Conservation (phyloP, 2,888 invertebrate genomes). For the Tetragnatha montana region DNA sequence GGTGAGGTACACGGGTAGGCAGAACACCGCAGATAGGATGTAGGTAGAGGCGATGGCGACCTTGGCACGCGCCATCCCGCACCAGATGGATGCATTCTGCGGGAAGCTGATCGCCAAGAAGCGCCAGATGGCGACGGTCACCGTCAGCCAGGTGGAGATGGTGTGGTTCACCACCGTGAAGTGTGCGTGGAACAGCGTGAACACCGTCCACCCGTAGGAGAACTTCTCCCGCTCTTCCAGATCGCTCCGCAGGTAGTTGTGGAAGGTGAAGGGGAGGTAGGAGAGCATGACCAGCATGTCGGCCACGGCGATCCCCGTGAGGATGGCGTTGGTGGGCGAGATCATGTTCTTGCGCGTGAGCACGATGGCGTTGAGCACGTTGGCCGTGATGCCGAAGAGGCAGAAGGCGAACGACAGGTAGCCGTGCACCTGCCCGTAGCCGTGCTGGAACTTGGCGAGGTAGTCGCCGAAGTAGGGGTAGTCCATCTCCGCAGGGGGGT, state of each 20-base stretch:
- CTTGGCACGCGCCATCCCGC: constrained; percentile 86
- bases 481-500: constrained; percentile 23
- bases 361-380: constrained; percentile 93
- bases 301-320: constrained; percentile 89
- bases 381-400: constrained; percentile 91
- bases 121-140: constrained; percentile 94
- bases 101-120: constrained; percentile 83
- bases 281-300: constrained; percentile 93
- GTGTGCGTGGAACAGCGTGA: constrained; percentile 92
- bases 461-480: constrained; percentile 71
- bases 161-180: constrained; percentile 92
- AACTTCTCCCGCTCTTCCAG: constrained; percentile 63
- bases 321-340: constrained; percentile 92
- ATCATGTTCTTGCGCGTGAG: constrained; percentile 91
- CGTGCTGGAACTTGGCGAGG: constrained; percentile 79
- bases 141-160: constrained; percentile 93
- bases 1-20: constrained; percentile 89
- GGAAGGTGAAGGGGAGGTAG: constrained; percentile 92
- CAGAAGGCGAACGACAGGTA: constrained; percentile 91
- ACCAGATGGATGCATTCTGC: constrained; percentile 75
- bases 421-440: constrained; percentile 87
- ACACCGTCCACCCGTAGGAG: constrained; percentile 87
- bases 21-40: constrained; percentile 87
- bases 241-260: constrained; percentile 81
- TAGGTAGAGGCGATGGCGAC: constrained; percentile 87